phyloP scores from a whole-genome alignment of 2,113 vertebrate species.

The Panthera uncia region DNA sequence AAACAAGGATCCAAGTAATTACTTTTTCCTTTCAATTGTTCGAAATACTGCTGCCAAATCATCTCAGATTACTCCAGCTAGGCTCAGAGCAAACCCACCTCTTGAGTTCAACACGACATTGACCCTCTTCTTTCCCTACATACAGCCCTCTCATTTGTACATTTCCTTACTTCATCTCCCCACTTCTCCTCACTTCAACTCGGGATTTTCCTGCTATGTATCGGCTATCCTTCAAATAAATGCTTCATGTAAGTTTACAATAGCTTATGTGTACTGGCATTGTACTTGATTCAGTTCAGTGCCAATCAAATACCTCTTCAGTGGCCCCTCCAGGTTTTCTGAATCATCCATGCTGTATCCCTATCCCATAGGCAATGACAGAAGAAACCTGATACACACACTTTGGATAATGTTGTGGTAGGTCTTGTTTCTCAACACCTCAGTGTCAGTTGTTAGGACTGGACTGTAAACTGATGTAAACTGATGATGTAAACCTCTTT shows the following conservation, averaged over 20 bases:
- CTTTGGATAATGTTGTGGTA: not conserved
- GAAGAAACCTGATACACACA: not conserved
- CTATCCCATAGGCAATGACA: not conserved
- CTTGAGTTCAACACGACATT: not conserved
- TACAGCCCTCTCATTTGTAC: not conserved
- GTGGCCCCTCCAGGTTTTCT: not conserved
- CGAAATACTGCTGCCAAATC: constrained; percentile 3
- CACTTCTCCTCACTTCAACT: not conserved
- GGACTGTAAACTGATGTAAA: no score
- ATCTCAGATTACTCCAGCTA: not conserved
- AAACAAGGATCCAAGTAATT: not conserved
- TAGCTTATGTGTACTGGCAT: not conserved
- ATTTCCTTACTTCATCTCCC: not conserved
- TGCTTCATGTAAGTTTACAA: not conserved
- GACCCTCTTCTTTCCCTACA: not conserved
- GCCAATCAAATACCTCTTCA: not conserved
- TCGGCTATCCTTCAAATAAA: not conserved
- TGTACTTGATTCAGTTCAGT: not conserved
- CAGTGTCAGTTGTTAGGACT: not conserved
- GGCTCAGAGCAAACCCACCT: not conserved
- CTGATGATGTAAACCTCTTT: not conserved
- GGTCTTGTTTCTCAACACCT: not conserved
- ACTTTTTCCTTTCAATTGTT: not conserved
- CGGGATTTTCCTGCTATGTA: not conserved
- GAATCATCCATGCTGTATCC: not conserved